Percentiles rank a stretch among this genome's conserved stretches.
Evolutionary conservation across 2,888 invertebrate genomes (phyloP).

Genomic region (Mesochorus sp.): DNA sequence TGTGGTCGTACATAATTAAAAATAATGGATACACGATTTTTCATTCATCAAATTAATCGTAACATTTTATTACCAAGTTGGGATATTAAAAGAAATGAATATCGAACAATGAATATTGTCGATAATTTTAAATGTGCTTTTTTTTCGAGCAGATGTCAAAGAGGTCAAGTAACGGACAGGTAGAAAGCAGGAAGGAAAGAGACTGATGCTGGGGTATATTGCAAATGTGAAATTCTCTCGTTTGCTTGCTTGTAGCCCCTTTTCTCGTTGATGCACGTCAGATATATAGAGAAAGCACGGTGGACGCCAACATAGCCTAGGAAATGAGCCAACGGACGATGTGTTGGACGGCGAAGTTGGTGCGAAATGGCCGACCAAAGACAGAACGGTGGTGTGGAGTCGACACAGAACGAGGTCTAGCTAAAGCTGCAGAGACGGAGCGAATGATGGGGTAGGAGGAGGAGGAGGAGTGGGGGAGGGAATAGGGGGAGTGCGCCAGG

Average conservation of each 20-base stretch:
- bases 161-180: neutral
- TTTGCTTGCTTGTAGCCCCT: conserved; percentile 48
- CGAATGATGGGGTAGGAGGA: conserved; percentile 22
- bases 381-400: conserved; percentile 51
- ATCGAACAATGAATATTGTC: too few relatives aligned
- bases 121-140: too few relatives aligned
- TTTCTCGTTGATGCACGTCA: conserved; percentile 61
- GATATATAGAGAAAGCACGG: conserved; percentile 52
- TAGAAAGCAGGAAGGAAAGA: neutral
- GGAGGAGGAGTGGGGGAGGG: conserved; percentile 27
- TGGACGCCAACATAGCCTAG: conserved; percentile 50
- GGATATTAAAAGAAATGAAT: too few relatives aligned
- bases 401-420: conserved; percentile 41
- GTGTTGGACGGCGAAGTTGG: conserved; percentile 60
- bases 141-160: too few relatives aligned
- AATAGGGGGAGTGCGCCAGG: conserved; percentile 56
- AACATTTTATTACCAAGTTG: too few relatives aligned
- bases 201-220: conserved; percentile 9
- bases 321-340: conserved; percentile 58
- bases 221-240: conserved; percentile 54
- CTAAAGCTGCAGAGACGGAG: neutral
- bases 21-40: too few relatives aligned
- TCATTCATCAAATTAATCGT: too few relatives aligned
- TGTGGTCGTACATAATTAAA: too few relatives aligned
- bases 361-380: conserved; percentile 63